Evolutionary conservation across 2,797 vertebrate genomes (phyloP), one percentile per base, ranked within the genome.

Genomic region (Gadopsis marmoratus): DNA sequence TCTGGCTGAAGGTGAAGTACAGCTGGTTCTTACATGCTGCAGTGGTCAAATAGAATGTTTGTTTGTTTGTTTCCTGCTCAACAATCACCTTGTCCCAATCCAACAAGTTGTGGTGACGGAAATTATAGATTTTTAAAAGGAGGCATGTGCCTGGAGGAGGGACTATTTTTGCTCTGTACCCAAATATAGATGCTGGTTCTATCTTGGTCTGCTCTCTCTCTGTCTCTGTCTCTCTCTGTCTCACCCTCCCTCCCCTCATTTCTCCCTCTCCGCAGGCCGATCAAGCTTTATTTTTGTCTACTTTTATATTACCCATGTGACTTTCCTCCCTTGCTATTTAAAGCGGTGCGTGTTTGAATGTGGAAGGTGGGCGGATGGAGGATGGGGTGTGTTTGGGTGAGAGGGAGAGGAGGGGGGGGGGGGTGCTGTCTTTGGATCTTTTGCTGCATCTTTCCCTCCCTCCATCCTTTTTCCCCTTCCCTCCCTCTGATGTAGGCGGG

Each of bases 231-330:
- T 61, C 5, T 39, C 37, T 3, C 37, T 64, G 61, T 64, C 51
- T 59, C 66, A 35, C 62, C 59, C 71, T 33, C 79, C 71, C 76
- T 76, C 65, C 50, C 48, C 43, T 67, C 50, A 5, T 54, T 21
- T 26, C 53, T 29, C 33, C 26, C 60, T 70, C 86, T 81, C 54
- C 71, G 53, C 67, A 11, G 1, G 59, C 80, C 67, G 75, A 90
- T 90, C 72, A 31, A 72, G 83, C 64, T 91, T 91, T 89, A 86
- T 94, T 91, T 90, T 88, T 83, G 85, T 87, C 43, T 26, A 86
- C 78, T 89, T 93, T 90, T 86, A 77, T 87, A 86, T 88, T 74
- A 85, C 81, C 91, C 88, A 92, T 89, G 91, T 93, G 91, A 93
- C 91, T 91, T 55, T 43, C 63, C 83, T 72, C 78, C 79, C 77